Evolutionary conservation across 1,140 invertebrate species (phyloP).

Genomic region (Eueides isabella): DNA sequence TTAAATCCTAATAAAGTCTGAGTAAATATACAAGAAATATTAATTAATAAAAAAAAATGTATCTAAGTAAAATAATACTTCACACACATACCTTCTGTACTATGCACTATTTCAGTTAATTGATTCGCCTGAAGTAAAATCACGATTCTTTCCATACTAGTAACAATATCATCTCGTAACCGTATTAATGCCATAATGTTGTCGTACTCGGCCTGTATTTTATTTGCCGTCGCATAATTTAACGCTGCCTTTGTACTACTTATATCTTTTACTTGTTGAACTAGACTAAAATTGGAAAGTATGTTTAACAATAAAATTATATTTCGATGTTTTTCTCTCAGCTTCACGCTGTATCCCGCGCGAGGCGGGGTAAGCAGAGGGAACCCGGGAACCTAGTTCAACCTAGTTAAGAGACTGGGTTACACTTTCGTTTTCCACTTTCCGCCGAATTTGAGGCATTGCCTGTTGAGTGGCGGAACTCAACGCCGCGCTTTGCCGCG

Average conservation of each 20-base stretch:
- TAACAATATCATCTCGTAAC: constrained; percentile 88
- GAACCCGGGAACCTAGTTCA: no score
- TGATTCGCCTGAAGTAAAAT: constrained; percentile 61
- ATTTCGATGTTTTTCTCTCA: no score
- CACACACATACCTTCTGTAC: constrained; percentile 52
- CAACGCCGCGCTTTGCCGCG: no score
- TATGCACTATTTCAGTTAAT: constrained; percentile 36
- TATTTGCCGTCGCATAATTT: constrained; percentile 84
- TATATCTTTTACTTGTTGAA: constrained; percentile 92
- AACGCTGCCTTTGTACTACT: constrained; percentile 82
- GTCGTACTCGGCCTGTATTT: constrained; percentile 91
- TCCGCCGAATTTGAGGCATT: no score
- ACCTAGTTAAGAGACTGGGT: no score
- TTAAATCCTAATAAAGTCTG: no score
- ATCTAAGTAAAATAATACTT: no score
- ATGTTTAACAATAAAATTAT: no score
- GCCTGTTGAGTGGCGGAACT: no score
- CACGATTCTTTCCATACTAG: constrained; percentile 84
- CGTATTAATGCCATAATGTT: constrained; percentile 91
- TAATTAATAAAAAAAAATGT: background rate
- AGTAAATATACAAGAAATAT: background rate
- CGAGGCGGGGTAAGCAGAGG: no score
- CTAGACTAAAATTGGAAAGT: constrained; percentile 83
- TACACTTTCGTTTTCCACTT: no score
- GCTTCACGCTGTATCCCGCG: no score